Conservation (phyloP, 2,113 vertebrate genomes). For the Salminus brasiliensis region DNA sequence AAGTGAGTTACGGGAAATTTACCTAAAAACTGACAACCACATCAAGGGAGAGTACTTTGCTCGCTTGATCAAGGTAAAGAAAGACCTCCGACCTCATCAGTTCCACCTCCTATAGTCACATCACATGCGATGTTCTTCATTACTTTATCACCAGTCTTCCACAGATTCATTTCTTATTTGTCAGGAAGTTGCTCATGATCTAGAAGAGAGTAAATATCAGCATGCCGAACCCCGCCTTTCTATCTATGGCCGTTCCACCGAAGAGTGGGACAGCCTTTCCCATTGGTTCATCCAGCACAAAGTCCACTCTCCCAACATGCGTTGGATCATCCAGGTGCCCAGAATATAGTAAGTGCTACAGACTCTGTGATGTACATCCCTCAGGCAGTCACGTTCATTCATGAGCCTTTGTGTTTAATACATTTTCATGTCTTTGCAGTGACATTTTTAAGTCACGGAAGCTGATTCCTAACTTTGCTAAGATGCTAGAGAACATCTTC, state of each 20-base stretch:
- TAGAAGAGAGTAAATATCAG: constrained; percentile 97
- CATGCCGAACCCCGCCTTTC: constrained; percentile 93
- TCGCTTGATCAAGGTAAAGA: constrained; percentile 61
- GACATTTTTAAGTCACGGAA: constrained; percentile 95
- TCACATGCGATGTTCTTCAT: background rate
- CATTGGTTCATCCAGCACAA: constrained; percentile 95
- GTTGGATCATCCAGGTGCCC: constrained; percentile 97
- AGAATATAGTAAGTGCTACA: constrained; percentile 90
- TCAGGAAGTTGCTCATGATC: constrained; percentile 90
- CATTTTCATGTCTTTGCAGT: constrained; percentile 71
- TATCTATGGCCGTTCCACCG: constrained; percentile 88
- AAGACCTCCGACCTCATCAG: background rate
- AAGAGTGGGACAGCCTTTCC: constrained; percentile 88
- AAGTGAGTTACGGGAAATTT: constrained; percentile 94
- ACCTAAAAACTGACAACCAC: constrained; percentile 95
- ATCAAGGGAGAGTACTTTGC: constrained; percentile 96
- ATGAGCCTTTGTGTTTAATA: background rate
- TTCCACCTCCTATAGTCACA: no score
- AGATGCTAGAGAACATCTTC: constrained; percentile 97
- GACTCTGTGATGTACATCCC: background rate
- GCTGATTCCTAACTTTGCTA: constrained; percentile 86
- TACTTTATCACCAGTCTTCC: background rate
- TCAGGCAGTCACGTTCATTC: background rate
- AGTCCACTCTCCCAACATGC: constrained; percentile 94
- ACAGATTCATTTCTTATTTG: background rate